These are phyloP conservation scores for Dendropsophus ebraccatus DNA, from an alignment of 2,113 vertebrate genomes.

Conservation along the genomic window DNA sequence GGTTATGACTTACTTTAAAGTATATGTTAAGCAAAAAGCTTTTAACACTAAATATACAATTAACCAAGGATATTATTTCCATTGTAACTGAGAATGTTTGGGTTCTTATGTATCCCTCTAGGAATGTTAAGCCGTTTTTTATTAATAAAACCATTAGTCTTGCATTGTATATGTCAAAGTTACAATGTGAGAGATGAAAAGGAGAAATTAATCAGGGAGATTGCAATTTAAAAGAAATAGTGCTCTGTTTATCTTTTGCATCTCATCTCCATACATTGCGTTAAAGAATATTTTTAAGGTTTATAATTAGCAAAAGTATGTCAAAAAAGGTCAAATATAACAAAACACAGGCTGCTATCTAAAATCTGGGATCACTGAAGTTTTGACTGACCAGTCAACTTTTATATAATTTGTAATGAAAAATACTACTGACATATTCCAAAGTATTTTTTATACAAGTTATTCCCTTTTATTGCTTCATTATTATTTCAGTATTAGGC, in stretches of 20 bases:
- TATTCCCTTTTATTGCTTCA: no score
- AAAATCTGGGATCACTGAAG: no score
- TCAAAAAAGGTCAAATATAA: conserved; percentile 39
- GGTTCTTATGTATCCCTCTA: not conserved
- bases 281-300: conserved; percentile 31
- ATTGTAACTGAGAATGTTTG: conserved; percentile 26
- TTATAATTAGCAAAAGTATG: conserved; percentile 47
- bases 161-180: not conserved
- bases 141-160: conserved; percentile 39
- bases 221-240: conserved; percentile 21
- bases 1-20: not conserved
- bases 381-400: no score
- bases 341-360: conserved; percentile 15
- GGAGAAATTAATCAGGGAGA: conserved; percentile 18
- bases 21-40: conserved; percentile 7
- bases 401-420: not conserved
- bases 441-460: not conserved
- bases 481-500: no score
- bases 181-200: conserved; percentile 32
- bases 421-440: not conserved
- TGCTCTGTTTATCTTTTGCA: conserved; percentile 11
- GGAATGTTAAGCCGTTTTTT: not conserved
- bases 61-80: conserved; percentile 18
- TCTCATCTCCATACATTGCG: conserved; percentile 20
- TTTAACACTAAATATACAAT: conserved; percentile 12